Base-by-base conservation (phyloP, 2,797 vertebrate genomes). In the Ficedula albicollis region DNA sequence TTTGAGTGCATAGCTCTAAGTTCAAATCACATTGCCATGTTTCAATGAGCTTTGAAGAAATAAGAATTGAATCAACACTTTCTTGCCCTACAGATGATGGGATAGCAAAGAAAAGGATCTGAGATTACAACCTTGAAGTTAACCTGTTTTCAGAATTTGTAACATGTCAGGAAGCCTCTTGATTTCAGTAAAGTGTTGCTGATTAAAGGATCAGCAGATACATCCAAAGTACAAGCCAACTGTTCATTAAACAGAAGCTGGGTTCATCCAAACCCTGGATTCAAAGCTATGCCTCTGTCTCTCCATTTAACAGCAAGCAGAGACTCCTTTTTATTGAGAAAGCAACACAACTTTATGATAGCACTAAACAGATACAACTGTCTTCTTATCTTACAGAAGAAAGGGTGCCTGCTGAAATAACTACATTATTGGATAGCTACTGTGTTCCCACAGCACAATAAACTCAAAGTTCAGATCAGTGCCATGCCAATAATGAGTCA, bases 381-480 rank as follows among this genome's bases (percentile, higher is more conserved):
- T 54, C 66, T 69, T 60, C 56, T 93, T 93, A 85, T 91, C 70
- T 81, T 56, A 39, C 0, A 79, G 89, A 89, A 91, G 89, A 95
- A 84, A 85, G 87, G 89, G 38, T 74, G 74, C 19, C 36, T 74
- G 34, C 27, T 84, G 70, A 95, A 94, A 93, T 64, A 90, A 84
- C n/a, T 13, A 25, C 75, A 68, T 89, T 77, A 80, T 48, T 89
- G 84, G 43, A 36, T n/a, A 89, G 92, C 90, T 91, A 93, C 89
- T 58, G 92, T 92, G 86, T 80, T 94, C 87, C 64, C 68, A 83
- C 56, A 82, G 72, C 60, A 78, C 75, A 89, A 64, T 94, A 94
- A 96, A 93, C 76, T 89, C 93, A 89, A 96, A 95, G 90, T 95
- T 92, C 92, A 95, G 54, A 93, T 49, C 64, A 92, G 29, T 48